Conservation (phyloP, 2,888 invertebrate genomes). For the Pristionchus maxplancki region DNA sequence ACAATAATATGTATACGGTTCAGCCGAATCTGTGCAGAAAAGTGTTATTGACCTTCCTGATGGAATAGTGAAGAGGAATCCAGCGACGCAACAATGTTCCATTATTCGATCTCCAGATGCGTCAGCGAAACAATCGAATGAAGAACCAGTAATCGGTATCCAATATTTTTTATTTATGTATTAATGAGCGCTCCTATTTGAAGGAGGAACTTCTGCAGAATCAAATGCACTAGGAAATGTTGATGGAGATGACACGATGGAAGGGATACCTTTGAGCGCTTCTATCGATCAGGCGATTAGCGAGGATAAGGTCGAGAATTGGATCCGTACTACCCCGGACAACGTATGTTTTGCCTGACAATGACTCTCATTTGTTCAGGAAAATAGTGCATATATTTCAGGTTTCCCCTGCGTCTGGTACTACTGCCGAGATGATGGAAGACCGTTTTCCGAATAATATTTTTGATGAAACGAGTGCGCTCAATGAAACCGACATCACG, state of each 20-base stretch:
- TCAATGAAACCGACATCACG: constrained; percentile 19
- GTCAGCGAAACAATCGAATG: neutral
- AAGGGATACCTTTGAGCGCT: neutral
- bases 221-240: neutral
- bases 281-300: neutral
- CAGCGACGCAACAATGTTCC: constrained; percentile 6
- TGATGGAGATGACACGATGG: constrained; percentile 40
- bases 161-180: neutral
- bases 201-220: constrained; percentile 7
- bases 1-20: neutral
- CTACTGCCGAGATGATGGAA: constrained; percentile 17
- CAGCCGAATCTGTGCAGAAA: constrained; percentile 6
- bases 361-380: neutral
- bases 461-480: neutral
- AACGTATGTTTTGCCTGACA: constrained; percentile 12
- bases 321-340: neutral
- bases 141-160: neutral
- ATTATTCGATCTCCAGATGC: neutral
- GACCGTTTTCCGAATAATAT: constrained; percentile 3
- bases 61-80: constrained; percentile 30
- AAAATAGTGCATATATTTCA: no score
- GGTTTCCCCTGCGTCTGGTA: constrained; percentile 6
- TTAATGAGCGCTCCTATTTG: neutral
- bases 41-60: neutral
- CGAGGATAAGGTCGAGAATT: neutral